Conservation (phyloP, 2,113 vertebrate species). For the Microtus pennsylvanicus region DNA sequence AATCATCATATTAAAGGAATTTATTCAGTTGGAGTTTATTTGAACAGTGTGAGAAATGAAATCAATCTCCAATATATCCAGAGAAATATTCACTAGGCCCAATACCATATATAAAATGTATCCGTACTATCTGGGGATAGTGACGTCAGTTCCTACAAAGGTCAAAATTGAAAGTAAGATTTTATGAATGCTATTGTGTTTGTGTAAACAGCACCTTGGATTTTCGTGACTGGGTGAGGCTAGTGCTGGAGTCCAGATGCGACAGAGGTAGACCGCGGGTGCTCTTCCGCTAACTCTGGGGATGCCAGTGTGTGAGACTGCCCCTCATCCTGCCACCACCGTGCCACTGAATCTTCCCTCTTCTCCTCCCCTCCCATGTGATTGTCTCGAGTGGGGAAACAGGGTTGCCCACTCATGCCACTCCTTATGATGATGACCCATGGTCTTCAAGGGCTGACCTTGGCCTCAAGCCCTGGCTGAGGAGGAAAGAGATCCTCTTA, state of each 20-base stretch:
- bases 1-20: conserved; percentile 2
- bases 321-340: neutral
- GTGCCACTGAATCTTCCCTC: neutral
- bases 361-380: neutral
- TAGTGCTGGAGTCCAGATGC: conserved; percentile 34
- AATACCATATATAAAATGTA: neutral
- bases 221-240: neutral
- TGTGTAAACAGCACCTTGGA: neutral
- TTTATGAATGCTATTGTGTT: neutral
- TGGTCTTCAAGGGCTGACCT: neutral
- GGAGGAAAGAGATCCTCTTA: neutral
- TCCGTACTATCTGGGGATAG: neutral
- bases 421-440: neutral
- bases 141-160: neutral
- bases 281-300: neutral
- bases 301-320: neutral
- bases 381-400: neutral
- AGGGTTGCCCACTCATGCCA: neutral
- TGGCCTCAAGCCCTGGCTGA: neutral
- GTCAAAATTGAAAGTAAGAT: neutral
- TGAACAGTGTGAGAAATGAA: neutral
- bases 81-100: neutral
- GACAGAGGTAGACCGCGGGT: neutral
- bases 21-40: neutral
- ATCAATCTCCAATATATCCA: neutral